A percentile compares a stretch with the other conserved stretches of the same genome.
Evolutionary conservation across 2,888 invertebrate genomes (phyloP).

Genomic region (Caenorhabditis drosophilae): DNA sequence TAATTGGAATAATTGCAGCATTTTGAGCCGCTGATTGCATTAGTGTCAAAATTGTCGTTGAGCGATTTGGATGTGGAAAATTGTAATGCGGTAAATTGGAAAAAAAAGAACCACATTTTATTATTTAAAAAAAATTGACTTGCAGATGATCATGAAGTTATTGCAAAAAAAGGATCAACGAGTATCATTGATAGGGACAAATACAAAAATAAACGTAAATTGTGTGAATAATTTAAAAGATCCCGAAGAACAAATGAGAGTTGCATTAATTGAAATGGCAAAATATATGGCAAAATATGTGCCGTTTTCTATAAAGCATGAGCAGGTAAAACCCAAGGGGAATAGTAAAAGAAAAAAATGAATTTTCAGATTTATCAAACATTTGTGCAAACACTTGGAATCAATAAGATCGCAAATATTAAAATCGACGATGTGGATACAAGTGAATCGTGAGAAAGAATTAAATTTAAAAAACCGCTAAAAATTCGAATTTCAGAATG

Average conservation of each 20-base stretch:
- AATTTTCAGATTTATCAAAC: conserved; percentile 26
- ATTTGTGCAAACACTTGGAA: conserved; percentile 20
- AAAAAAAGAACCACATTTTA: background rate
- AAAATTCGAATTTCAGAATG: background rate
- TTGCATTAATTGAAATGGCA: conserved; percentile 43
- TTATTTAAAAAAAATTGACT: background rate
- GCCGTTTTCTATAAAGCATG: conserved; percentile 33
- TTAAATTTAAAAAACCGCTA: too few species aligned
- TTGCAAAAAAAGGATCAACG: conserved; percentile 8
- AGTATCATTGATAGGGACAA: background rate
- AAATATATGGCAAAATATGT: conserved; percentile 48
- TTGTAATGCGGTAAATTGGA: conserved; percentile 24
- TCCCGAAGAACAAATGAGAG: conserved; percentile 38
- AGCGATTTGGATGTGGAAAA: conserved; percentile 34
- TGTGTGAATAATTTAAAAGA: conserved; percentile 13
- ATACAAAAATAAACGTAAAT: background rate
- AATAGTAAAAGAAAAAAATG: too few species aligned
- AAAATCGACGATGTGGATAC: conserved; percentile 10
- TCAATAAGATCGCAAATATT: conserved; percentile 11
- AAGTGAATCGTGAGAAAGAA: conserved; percentile 10
- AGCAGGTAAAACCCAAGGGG: too few species aligned
- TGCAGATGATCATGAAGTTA: conserved; percentile 7
- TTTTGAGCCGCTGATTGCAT: conserved; percentile 24
- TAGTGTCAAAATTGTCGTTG: conserved; percentile 26
- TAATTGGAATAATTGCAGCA: background rate